These are phyloP conservation scores for Sterna hirundo DNA, from an alignment of 2,113 vertebrate species.

Conservation along the genomic window DNA sequence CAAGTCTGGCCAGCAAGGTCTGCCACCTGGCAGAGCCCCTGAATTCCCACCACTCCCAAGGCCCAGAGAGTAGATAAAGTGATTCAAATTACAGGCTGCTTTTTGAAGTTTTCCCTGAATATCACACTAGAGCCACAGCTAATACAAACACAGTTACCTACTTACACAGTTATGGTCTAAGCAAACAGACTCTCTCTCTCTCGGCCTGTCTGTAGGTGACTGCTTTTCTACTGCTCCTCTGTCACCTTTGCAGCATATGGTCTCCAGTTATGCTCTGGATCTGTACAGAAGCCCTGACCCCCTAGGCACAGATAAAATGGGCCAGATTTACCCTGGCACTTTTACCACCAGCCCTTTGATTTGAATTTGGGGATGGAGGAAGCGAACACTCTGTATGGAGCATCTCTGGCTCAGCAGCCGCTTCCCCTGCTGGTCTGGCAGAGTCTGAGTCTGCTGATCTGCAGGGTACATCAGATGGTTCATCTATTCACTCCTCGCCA, in stretches of 20 bases:
- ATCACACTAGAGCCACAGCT: background rate
- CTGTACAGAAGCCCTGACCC: background rate
- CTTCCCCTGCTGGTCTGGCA: constrained; percentile 48
- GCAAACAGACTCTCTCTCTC: background rate
- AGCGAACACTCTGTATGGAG: background rate
- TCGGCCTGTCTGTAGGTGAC: background rate
- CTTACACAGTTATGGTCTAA: background rate
- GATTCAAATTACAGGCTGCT: background rate
- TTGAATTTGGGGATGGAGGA: background rate
- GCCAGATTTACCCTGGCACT: background rate
- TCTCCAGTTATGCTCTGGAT: background rate
- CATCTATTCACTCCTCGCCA: constrained; percentile 51
- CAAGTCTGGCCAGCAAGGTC: background rate
- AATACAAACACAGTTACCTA: background rate
- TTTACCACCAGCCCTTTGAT: background rate
- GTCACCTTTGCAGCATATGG: background rate
- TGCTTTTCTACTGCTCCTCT: background rate
- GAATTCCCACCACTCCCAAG: background rate
- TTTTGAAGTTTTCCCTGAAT: background rate
- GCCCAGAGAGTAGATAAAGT: background rate
- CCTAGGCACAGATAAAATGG: background rate
- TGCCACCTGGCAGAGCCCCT: background rate
- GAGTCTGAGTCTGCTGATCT: constrained; percentile 13
- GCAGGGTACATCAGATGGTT: constrained; percentile 47
- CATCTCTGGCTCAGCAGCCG: background rate